A percentile compares a stretch with the other conserved stretches of the same genome.
Evolutionary conservation across 2,888 invertebrate species (phyloP).

Genomic region (Dendrolimus houi): DNA sequence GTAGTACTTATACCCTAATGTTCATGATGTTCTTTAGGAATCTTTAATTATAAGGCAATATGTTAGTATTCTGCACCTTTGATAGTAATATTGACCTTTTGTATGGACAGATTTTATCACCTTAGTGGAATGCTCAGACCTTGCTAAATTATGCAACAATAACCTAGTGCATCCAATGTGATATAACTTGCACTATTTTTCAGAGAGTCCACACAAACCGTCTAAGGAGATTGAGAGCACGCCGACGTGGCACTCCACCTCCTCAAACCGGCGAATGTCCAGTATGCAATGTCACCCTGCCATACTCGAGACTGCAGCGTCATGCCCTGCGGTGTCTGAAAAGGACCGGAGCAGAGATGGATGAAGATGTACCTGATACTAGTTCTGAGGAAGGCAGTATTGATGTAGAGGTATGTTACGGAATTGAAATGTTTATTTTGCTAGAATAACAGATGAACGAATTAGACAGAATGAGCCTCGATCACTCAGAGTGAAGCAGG

Average conservation of each 20-base stretch:
- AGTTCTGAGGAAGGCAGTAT: slow-evolving; percentile 85
- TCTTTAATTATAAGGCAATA: no score
- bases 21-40: no score
- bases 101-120: no score
- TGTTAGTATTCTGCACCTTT: no score
- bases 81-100: no score
- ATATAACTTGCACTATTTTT: slow-evolving; percentile 9
- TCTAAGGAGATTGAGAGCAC: slow-evolving; percentile 46
- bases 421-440: no score
- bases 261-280: slow-evolving; percentile 81
- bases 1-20: no score
- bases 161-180: not conserved
- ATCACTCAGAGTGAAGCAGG: no score
- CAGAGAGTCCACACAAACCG: slow-evolving; percentile 60
- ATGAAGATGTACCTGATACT: slow-evolving; percentile 74
- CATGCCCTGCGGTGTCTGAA: slow-evolving; percentile 80
- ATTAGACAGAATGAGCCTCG: no score
- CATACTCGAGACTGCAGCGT: slow-evolving; percentile 79
- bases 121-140: no score
- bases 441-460: no score
- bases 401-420: slow-evolving; percentile 81
- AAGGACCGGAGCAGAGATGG: slow-evolving; percentile 57
- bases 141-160: no score
- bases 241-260: slow-evolving; percentile 51
- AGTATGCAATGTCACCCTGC: slow-evolving; percentile 84